Conservation (phyloP, 2,797 vertebrate species). For the Botia kubotai region DNA sequence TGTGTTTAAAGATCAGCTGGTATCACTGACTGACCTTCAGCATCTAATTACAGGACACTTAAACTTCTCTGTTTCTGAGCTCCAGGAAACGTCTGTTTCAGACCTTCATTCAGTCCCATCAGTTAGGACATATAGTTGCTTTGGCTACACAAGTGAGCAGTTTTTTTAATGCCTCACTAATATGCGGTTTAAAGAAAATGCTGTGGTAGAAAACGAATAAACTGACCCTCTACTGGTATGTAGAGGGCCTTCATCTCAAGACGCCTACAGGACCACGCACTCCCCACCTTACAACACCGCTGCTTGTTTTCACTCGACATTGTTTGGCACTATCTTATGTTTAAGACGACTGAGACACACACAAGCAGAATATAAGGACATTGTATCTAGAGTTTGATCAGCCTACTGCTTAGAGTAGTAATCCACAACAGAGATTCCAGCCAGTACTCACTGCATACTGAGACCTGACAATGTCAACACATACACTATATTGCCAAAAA, state of each 20-base stretch:
- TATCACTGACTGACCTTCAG: background rate
- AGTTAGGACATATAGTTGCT: too few relatives aligned
- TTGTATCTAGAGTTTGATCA: too few relatives aligned
- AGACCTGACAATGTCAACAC: too few relatives aligned
- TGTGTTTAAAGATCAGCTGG: background rate
- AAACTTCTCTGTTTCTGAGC: constrained; percentile 8
- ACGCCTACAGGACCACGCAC: constrained; percentile 60
- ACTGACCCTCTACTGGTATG: too few relatives aligned
- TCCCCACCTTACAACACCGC: constrained; percentile 55
- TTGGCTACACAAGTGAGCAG: too few relatives aligned
- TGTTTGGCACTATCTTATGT: constrained; percentile 70
- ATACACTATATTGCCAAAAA: too few relatives aligned
- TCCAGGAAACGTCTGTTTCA: background rate
- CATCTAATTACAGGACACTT: constrained; percentile 22
- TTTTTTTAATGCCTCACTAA: too few relatives aligned
- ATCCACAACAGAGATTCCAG: too few relatives aligned
- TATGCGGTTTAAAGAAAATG: background rate
- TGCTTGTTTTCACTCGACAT: constrained; percentile 68
- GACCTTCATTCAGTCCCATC: constrained; percentile 12
- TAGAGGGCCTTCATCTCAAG: constrained; percentile 46
- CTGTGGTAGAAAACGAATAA: background rate
- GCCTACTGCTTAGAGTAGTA: too few relatives aligned
- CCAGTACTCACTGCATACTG: too few relatives aligned
- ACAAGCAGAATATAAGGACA: too few relatives aligned
- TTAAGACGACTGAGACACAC: too few relatives aligned